Base-by-base conservation (phyloP, 1,140 invertebrate species). In the Brachionus asplanchnoidis region DNA sequence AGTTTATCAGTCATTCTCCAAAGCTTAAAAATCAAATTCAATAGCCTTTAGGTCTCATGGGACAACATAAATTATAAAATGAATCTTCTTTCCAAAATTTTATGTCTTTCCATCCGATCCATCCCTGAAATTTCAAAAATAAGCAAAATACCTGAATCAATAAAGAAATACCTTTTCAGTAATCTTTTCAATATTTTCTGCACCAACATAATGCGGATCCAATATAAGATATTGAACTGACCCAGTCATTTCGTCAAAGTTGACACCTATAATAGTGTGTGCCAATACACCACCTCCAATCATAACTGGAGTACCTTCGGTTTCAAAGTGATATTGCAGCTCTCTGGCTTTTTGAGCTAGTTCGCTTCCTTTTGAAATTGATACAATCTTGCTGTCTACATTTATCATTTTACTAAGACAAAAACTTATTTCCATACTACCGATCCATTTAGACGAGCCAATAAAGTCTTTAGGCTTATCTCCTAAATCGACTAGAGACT, bases 271-370 rank as follows among this genome's bases (percentile, higher is more conserved):
- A 85, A 99, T 98, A 44, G 97, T 99, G 88, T 99, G 97, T 20
- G 98, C 98, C 85, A 98, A 91, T 36, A 97, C 95, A 86, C 97
- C 97, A 28, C 98, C 98, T 87, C 97, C 95, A 87, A 99, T 98
- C 98, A 99, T 99, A 84, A 99, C 92, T 11, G 98, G 97, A 56
- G 95, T 96, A 75, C 97, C 97, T 88, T 98, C 93, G 50, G 92
- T 94, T 86, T 94, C 91, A 89, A 99, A 99, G 91, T 99, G 98
- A 87, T 93, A 91, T 1, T 93, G 91, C 77, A 99, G 90, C 88
- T 96, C 94, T 36, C 93, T 91, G 11, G 93, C 94, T 87, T 94
- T 93, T 46, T 91, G 92, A n/a, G 91, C 90, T 87, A 99, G 89
- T 86, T 99, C 96, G 50, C 92, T 91, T 11, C 97, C 97, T 46